Base-by-base conservation (phyloP, 2,797 vertebrate species). In the Parotocinclus haroldoi region DNA sequence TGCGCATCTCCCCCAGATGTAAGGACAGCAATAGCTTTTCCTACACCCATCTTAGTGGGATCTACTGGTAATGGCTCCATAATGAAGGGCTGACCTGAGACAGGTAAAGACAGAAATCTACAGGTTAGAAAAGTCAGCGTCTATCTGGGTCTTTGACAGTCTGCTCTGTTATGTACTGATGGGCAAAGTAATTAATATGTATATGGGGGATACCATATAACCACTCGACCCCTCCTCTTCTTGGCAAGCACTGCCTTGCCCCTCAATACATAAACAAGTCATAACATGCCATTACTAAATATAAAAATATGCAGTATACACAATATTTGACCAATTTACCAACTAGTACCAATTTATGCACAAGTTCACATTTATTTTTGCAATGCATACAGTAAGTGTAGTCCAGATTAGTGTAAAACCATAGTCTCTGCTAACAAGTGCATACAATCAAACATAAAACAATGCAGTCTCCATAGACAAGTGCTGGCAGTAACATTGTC, bases 1-100 rank as follows among this genome's bases (percentile, higher is more conserved):
- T 96, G 94, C 77, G 95, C 94, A 79, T 97, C 95, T 17, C 95
- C 94, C 50, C 95, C 94, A 0, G 94, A 96, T 48, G 95, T 97
- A 82, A 97, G 85, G 61, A 97, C 94, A 0, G 94, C 95, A 1
- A 97, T 97, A 19, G 95, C 90, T 76, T 88, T 92, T 81, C 94
- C 95, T 0, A 65, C n/a, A 4, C 95, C 95, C 87, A 94, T 87
- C 62, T 78, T 89, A 61, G 82, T 85, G 51, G 81, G 68, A 38
- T 87, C 88, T 3, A 38, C 12, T 5, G 62, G 4, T 69, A 16
- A 44, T 3, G 16, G 0, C 51, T 82, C 81, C 88, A 90, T 91
- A 61, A 71, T 77, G 66, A 63, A 66, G 68, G 76, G 69, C 49
- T 57, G 75, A 56, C 68, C 73, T 73, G 64, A 51, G 59, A 16